phyloP scores from a whole-genome alignment of 2,797 vertebrate species.

The Danio kyathit region DNA sequence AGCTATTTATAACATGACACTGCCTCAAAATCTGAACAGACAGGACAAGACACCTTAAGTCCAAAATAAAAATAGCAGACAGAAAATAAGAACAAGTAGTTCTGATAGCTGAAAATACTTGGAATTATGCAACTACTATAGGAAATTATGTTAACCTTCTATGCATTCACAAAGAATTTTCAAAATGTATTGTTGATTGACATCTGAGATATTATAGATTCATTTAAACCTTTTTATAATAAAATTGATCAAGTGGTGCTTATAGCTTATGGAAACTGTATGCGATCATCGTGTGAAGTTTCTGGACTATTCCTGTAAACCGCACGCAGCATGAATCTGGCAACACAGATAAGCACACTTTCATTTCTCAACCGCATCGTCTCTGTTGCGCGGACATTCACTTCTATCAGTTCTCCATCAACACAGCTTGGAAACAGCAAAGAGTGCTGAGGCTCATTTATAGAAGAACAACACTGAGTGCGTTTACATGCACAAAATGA shows the following conservation, averaged over 20 bases:
- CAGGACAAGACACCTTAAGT: background rate
- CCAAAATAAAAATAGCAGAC: background rate
- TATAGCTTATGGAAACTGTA: background rate
- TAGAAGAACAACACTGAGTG: background rate
- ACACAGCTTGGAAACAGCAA: background rate
- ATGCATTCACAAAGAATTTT: background rate
- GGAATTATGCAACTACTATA: no score
- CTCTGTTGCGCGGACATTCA: background rate
- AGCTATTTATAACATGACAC: background rate
- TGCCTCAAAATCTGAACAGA: background rate
- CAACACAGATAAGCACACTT: background rate
- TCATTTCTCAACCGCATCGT: background rate
- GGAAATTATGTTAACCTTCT: background rate
- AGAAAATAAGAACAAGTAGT: background rate
- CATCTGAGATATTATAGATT: background rate
- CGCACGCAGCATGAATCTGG: background rate
- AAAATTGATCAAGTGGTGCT: background rate
- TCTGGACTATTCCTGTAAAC: background rate
- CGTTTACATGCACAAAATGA: no score
- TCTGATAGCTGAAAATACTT: background rate
- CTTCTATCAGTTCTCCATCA: slow-evolving; percentile 3
- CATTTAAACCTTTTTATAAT: background rate
- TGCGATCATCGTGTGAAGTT: background rate
- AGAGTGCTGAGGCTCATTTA: background rate
- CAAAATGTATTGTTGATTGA: background rate